phyloP scores from a whole-genome alignment of 2,888 invertebrate species.

The Dromius quadrimaculatus region DNA sequence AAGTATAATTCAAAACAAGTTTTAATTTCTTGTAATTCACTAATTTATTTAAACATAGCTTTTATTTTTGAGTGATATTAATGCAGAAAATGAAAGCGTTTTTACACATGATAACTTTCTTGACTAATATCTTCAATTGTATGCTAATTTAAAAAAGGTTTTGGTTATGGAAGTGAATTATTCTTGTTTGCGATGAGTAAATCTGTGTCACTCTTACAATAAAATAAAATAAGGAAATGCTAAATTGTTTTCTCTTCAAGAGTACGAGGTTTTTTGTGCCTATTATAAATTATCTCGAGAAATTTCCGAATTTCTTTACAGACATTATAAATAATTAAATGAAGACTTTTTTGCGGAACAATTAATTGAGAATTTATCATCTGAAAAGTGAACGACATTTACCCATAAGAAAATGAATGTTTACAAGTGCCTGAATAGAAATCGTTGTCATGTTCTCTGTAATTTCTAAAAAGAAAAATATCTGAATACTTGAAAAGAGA shows the following conservation, averaged over 20 bases:
- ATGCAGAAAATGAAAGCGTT: not conserved
- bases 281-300: not conserved
- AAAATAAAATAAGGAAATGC: conserved; percentile 23
- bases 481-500: conserved; percentile 7
- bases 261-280: not conserved
- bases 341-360: not conserved
- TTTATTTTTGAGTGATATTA: no score
- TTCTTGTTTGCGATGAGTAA: conserved; percentile 6
- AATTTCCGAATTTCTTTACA: conserved; percentile 17
- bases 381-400: conserved; percentile 19
- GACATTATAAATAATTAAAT: not conserved
- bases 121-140: conserved; percentile 21
- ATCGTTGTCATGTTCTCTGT: conserved; percentile 13
- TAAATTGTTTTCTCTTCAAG: conserved; percentile 23
- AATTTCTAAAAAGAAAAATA: conserved; percentile 40
- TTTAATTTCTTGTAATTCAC: not conserved
- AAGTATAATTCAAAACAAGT: not conserved
- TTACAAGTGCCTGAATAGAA: conserved; percentile 23
- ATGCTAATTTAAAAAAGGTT: conserved; percentile 12
- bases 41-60: no score
- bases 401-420: conserved; percentile 20
- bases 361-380: not conserved
- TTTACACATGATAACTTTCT: not conserved
- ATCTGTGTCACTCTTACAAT: conserved; percentile 17
- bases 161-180: conserved; percentile 30